These are phyloP conservation scores for Aphis gossypii DNA, from an alignment of 1,140 invertebrate species.

Conservation along the genomic window DNA sequence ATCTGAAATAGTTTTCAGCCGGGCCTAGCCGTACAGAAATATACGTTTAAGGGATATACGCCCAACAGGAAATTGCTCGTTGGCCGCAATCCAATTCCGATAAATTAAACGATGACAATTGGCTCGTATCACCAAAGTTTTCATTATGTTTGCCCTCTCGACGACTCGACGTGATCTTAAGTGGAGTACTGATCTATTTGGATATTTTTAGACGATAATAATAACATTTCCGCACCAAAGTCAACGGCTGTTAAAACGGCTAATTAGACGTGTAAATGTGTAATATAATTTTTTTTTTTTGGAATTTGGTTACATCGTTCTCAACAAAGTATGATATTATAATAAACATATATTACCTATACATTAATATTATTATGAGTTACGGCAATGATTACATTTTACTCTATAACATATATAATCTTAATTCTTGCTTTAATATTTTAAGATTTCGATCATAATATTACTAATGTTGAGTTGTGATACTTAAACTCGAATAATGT, in stretches of 20 bases:
- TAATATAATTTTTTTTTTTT: not conserved
- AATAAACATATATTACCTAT: not conserved
- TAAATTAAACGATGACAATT: slow-evolving; percentile 58
- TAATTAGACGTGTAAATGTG: slow-evolving; percentile 34
- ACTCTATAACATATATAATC: not conserved
- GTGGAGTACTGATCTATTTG: not conserved
- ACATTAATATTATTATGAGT: not conserved
- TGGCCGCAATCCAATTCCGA: slow-evolving; percentile 47
- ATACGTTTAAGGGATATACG: slow-evolving; percentile 53
- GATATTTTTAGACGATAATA: slow-evolving; percentile 50
- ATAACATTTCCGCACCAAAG: slow-evolving; percentile 44
- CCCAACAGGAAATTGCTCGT: slow-evolving; percentile 55
- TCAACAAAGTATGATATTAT: not conserved
- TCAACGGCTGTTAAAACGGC: slow-evolving; percentile 28
- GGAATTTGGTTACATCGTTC: not conserved
- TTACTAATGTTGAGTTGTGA: not conserved
- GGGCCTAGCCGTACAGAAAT: slow-evolving; percentile 41
- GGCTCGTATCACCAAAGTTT: slow-evolving; percentile 57
- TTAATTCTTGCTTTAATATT: not conserved
- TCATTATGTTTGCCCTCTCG: slow-evolving; percentile 51
- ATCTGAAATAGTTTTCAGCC: slow-evolving; percentile 53
- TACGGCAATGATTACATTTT: not conserved
- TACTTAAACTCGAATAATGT: not conserved
- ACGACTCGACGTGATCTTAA: not conserved
- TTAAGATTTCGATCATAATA: not conserved